phyloP scores from a whole-genome alignment of 2,797 vertebrate genomes.

The Rhyacichthys aspro region DNA sequence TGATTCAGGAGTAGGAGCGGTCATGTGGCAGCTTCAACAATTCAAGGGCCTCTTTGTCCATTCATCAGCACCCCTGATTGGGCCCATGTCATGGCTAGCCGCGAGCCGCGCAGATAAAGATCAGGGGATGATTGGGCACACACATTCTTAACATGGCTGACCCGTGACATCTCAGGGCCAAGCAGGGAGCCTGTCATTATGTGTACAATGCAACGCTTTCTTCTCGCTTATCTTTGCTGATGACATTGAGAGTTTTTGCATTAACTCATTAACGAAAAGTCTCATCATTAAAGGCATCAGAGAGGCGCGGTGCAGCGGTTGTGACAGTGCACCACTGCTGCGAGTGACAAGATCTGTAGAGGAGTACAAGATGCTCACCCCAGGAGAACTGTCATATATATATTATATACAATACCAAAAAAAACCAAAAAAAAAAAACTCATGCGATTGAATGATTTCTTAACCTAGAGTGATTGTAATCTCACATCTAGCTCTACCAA shows the following conservation, averaged over 20 bases:
- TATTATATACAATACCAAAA: too few species aligned
- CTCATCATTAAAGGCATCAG: conserved; percentile 87
- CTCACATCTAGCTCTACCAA: too few species aligned
- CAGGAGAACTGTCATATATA: conserved; percentile 36
- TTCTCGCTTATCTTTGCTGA: conserved; percentile 94
- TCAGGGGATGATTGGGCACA: conserved; percentile 98
- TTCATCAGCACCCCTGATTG: conserved; percentile 94
- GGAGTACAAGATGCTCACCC: conserved; percentile 31
- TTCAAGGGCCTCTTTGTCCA: conserved; percentile 94
- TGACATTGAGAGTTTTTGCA: conserved; percentile 97
- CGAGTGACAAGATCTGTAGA: conserved; percentile 52
- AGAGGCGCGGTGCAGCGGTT: conserved; percentile 58
- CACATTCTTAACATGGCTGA: conserved; percentile 99
- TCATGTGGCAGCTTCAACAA: conserved; percentile 86
- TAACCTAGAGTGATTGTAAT: too few species aligned
- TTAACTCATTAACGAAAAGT: conserved; percentile 99
- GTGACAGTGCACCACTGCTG: conserved; percentile 59
- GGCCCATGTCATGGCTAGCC: conserved; percentile 92
- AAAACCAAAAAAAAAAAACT: too few species aligned
- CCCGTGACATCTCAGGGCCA: conserved; percentile 96
- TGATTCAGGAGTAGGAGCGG: conserved; percentile 90
- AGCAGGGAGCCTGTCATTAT: conserved; percentile 92
- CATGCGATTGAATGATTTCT: too few species aligned
- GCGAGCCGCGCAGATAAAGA: conserved; percentile 93
- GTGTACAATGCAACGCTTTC: conserved; percentile 94